Evolutionary conservation across 2,113 vertebrate genomes (phyloP), one percentile per base, ranked within the genome.

Genomic region (Camelus bactrianus): DNA sequence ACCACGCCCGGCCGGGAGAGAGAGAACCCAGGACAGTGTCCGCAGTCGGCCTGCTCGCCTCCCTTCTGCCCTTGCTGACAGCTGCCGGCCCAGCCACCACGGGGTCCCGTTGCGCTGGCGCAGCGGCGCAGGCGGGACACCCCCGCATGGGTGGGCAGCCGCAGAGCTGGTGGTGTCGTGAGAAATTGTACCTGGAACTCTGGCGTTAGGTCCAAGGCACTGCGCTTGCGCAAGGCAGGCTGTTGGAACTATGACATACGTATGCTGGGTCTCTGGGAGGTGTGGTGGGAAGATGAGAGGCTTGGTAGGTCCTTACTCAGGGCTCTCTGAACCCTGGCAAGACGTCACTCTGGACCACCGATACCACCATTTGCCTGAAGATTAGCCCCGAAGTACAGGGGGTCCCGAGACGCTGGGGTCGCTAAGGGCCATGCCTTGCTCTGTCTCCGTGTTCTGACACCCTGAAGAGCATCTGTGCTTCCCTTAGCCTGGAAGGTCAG

Each of bases 31-130:
- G 35, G 30, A 52, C 22, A n/a, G 20, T 1, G 1, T 35, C 38
- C 5, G n/a, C 0, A 67, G 38, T 48, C 60, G 46, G 28, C 48
- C 38, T 0, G 24, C 50, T 28, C 32, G 11, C 19, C 9, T 24
- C n/a, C 56, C 0, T 0, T 28, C 50, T 19, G n/a, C 70, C n/a
- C 8, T n/a, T 10, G n/a, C 52, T 16, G 17, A 48, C 9, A 32
- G 92, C 14, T 0, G 24, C 32, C 0, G 42, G 30, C 2, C 1
- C 0, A 0, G 67, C 17, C 22, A 13, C 22, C 73, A n/a, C 22
- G 1, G 2, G 48, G 32, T 42, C 64, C 20, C 46, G 24, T 2
- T 22, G 50, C 35, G 32, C 22, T 64, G 64, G 54, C 26, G 19
- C 72, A 13, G 16, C 7, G 5, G 42, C 8, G 10, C 48, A 32